Base-by-base conservation (phyloP, 2,888 invertebrate genomes). In the Pycnomerus fuliginosus region DNA sequence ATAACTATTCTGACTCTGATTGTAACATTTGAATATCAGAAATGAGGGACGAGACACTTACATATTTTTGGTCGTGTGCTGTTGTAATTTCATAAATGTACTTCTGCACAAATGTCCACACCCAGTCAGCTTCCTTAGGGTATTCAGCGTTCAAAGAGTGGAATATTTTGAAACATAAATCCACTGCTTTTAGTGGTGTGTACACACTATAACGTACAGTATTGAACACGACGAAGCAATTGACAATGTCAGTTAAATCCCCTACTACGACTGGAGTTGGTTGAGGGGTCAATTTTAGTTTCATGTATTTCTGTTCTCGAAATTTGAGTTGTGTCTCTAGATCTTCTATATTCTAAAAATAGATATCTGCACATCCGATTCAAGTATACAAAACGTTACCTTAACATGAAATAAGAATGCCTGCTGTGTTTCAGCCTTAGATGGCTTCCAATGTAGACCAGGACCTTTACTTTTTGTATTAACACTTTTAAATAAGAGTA, bases 151-250 rank as follows among this genome's bases (percentile, higher is more conserved):
- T 22, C 15, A 39, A 30, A n/a, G 23, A 29, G 13, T 30, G 30
- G 14, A 31, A 39, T 8, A n/a, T 13, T 23, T 17, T 39, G 23
- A 39, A 39, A 33, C 31, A 39, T 14, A 39, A 2, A 22, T 39
- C 39, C n/a, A 39, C 32, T 5, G 39, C 39, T 30, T 39, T 39
- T 3, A 22, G 15, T 5, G 39, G 31, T 10, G 39, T 17, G 3
- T 2, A 3, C 3, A 30, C 12, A 11, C 14, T 14, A 30, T 5
- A 30, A 7, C 8, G 5, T 20, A 20, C 5, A 20, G 5, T 8
- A 20, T 20, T 20, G 8, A 20, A 5, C 5, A 20, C 20, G 5
- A 20, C 20, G 8, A 7, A 20, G 5, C 5, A 20, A 7, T 20
- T 20, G 5, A 20, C 5, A 20, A 7, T 20, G 8, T 20, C 8